Base-by-base conservation (phyloP, 2,113 vertebrate genomes). In the Agelaius tricolor region DNA sequence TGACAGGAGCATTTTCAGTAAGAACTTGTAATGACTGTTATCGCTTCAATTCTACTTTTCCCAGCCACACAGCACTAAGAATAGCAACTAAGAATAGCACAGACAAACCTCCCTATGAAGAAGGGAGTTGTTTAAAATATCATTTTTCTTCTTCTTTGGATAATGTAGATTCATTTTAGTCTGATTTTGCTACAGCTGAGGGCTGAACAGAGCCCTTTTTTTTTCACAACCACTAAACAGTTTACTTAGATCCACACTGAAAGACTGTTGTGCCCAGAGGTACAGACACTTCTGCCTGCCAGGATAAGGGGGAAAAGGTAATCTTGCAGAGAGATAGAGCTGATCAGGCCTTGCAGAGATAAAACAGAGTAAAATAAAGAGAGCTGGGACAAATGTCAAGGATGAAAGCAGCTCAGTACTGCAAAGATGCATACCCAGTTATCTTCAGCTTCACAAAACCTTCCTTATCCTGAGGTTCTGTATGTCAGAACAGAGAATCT, bases 361-460 rank as follows among this genome's bases (percentile, higher is more conserved):
- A 93, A 93, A 73, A 28, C 21, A 39, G 31, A 55, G 43, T 41
- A 43, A 83, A 95, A 87, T 46, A 77, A 79, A 74, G 63, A 59
- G 47, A 74, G 6, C 47, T 81, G 49, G 30, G 76, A 81, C 33
- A 93, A 94, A 77, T 49, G 83, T 86, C 79, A 94, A 92, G 89
- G 73, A 81, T 93, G 52, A 95, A 96, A 67, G 61, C 68, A 41
- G 37, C 52, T 90, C 76, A 84, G 67, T 86, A 39, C 62, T 86
- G 51, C 0, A 11, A 93, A 54, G 88, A 93, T 93, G 76, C 1
- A 5, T 79, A 71, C 76, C 61, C 88, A 61, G 85, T 95, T 95
- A 90, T 94, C 96, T 95, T 83, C 68, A 93, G 88, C 80, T 87
- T 85, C 83, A 94, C 76, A 88, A 84, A 93, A 92, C 3, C 5